Percentiles rank a stretch among this genome's conserved stretches.
Evolutionary conservation across 2,797 vertebrate genomes (phyloP).

Genomic region (Catostomus latipinnis): DNA sequence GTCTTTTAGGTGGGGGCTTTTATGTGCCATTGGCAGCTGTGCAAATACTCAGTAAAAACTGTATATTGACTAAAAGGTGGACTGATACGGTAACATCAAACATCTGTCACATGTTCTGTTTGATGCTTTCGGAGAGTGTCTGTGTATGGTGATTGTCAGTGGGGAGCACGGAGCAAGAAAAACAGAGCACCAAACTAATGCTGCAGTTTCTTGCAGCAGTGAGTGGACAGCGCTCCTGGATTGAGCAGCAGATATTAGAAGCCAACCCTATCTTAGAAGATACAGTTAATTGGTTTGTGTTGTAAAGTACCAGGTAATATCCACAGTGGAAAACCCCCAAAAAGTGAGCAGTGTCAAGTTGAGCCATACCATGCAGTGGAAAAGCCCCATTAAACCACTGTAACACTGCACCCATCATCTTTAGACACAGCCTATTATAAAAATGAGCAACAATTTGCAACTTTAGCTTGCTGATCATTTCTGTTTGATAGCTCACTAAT

Average conservation of each 20-base stretch:
- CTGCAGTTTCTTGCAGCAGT: conserved; percentile 92
- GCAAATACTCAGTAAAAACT: conserved; percentile 5
- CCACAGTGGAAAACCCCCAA: no score
- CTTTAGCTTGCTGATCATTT: no score
- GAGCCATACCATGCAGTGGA: no score
- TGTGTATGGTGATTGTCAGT: conserved; percentile 69
- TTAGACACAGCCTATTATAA: no score
- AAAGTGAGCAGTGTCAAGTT: no score
- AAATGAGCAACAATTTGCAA: no score
- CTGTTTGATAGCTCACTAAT: no score
- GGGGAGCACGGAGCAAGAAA: conserved; percentile 97
- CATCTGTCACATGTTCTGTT: not conserved
- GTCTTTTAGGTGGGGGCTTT: not conserved
- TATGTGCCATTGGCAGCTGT: conserved; percentile 13
- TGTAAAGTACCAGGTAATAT: no score
- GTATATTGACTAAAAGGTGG: not conserved
- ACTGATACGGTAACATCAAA: not conserved
- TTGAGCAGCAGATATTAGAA: conserved; percentile 95
- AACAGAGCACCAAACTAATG: conserved; percentile 94
- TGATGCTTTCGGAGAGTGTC: conserved; percentile 17
- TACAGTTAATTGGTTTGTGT: conserved; percentile 58
- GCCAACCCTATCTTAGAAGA: conserved; percentile 97
- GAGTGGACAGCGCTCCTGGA: conserved; percentile 94
- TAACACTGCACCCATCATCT: no score
- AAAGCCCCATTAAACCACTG: no score